phyloP scores from a whole-genome alignment of 2,113 vertebrate genomes.

The Petrocephalus zakoni region DNA sequence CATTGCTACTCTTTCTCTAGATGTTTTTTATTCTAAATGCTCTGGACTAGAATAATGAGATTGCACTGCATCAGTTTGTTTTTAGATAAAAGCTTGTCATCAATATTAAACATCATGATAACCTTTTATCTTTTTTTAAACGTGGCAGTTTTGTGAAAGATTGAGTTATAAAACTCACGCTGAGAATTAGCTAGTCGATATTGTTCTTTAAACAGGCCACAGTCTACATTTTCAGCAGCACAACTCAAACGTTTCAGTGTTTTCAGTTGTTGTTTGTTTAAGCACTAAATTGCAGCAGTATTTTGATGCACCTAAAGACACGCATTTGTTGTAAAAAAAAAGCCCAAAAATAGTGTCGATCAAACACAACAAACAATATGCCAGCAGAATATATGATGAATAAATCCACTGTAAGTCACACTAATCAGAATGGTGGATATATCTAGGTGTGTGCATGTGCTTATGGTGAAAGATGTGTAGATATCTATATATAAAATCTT shows the following conservation, averaged over 20 bases:
- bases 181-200: not conserved
- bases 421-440: not conserved
- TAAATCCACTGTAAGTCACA: not conserved
- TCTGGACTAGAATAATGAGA: slow-evolving; percentile 55
- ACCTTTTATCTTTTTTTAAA: too few species aligned
- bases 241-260: too few species aligned
- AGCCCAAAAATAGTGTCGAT: not conserved
- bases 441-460: not conserved
- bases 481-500: not conserved
- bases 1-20: slow-evolving; percentile 37
- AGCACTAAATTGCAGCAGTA: not conserved
- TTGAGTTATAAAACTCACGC: not conserved
- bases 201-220: not conserved
- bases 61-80: slow-evolving; percentile 24
- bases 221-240: not conserved
- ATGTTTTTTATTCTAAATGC: slow-evolving; percentile 45
- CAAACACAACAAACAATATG: not conserved
- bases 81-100: not conserved
- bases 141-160: not conserved
- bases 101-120: not conserved
- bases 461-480: not conserved
- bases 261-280: not conserved
- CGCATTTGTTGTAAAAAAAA: not conserved
- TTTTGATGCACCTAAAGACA: not conserved
- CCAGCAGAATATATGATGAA: not conserved